Base-by-base conservation (phyloP, 2,113 vertebrate genomes). In the Platanista minor region DNA sequence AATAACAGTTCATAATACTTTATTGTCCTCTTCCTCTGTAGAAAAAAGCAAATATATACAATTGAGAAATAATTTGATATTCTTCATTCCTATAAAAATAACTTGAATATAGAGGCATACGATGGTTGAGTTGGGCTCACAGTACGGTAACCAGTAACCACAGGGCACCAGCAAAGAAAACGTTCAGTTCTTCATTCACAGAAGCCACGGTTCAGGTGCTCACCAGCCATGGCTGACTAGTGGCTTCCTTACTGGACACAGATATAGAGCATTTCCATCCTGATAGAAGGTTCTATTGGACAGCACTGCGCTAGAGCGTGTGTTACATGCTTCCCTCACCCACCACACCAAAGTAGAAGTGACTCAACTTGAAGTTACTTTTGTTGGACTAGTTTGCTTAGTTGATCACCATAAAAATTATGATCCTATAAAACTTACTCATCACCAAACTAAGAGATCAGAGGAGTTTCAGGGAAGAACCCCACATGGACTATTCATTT, bases 331-430 rank as follows among this genome's bases (percentile, higher is more conserved):
- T 77, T 75, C 17, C 62, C 66, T 80, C 18, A 74, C 25, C 80
- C 13, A 83, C 23, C 4, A 74, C 52, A 74, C 52, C 75, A 90
- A 81, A 82, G 41, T 80, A 46, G 5, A 75, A 91, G 29, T 86
- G 31, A 95, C 64, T 91, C 17, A 69, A 57, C 39, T 54, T 86
- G 61, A 90, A 90, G 91, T 81, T 72, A 90, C 43, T 88, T 94
- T 5, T 87, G 15, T 61, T 85, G 62, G 75, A 75, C 29, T 83
- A 66, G 7, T 83, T 87, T 87, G 29, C 36, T 87, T 91, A 96
- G 89, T 84, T 81, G 33, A 91, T 83, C 27, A 94, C 9, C 46
- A 71, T 69, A 57, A 91, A 78, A 91, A 62, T 88, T n/a, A 43
- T 1, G 0, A 8, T 21, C 41, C 31, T 57, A 17, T 69, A 92